Conservation (phyloP, 2,113 vertebrate species). For the Ameiurus melas region DNA sequence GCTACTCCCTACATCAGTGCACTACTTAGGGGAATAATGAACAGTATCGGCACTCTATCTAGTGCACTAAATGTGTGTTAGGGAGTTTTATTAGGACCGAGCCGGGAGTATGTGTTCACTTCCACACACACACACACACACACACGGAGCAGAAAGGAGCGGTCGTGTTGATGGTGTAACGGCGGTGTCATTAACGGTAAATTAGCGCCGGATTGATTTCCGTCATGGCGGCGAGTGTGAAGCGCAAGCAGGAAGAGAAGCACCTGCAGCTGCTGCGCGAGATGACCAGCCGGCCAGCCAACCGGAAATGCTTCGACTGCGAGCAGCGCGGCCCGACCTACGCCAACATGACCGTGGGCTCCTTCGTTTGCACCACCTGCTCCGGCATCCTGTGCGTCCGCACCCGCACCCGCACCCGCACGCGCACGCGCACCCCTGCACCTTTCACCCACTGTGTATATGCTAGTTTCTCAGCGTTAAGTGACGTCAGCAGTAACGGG, state of each 20-base stretch:
- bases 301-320: conserved; percentile 98
- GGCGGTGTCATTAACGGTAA: not conserved
- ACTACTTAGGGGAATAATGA: not conserved
- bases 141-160: conserved; percentile 19
- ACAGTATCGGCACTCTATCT: not conserved
- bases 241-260: conserved; percentile 97
- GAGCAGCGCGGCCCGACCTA: conserved; percentile 98
- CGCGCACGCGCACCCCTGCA: no score
- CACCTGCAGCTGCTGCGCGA: conserved; percentile 96
- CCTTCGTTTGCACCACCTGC: conserved; percentile 97
- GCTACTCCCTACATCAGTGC: not conserved
- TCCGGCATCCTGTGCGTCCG: conserved; percentile 90
- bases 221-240: conserved; percentile 92
- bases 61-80: not conserved
- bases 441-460: not conserved
- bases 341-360: conserved; percentile 96
- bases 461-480: not conserved
- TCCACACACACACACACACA: conserved; percentile 4
- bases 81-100: not conserved
- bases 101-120: conserved; percentile 3
- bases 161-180: conserved; percentile 37
- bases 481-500: conserved; percentile 1
- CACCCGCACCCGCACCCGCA: no score
- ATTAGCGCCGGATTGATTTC: not conserved
- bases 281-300: conserved; percentile 92